Evolutionary conservation across 2,888 invertebrate genomes (phyloP), one percentile per base, ranked within the genome.

Genomic region (Matsumyia berberina): DNA sequence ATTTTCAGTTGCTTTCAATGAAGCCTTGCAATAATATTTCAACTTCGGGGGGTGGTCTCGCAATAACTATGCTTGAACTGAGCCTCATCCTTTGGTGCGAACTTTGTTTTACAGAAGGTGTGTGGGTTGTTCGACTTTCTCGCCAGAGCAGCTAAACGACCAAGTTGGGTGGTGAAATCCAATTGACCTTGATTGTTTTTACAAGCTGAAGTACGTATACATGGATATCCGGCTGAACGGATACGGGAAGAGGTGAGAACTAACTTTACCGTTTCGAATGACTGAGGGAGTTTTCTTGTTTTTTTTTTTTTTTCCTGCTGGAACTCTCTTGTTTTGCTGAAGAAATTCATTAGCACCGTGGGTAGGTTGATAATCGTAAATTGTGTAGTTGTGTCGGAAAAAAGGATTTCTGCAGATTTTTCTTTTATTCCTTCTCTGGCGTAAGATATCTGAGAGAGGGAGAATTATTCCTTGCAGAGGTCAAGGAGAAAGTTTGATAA

Each of bases 111-210:
- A 55, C 55, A 15, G 66, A 15, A 1, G n/a, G 17, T 8, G 5
- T 5, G 35, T 24, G n/a, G 29, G 15, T 44, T 57, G 37, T 19
- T 55, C 37, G 39, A 39, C 31, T 60, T 72, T 42, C 31, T 49
- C 17, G 29, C n/a, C 8, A 19, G 15, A 12, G 19, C 12, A 46
- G 17, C 24, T 17, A 67, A 53, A 17, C 31, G 35, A 58, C 6
- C 17, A 11, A 33, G 42, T 19, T 15, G 0, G 33, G 5, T 58
- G 37, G 12, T 17, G 42, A 33, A 53, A 66, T 76, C 57, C 60
- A 82, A 78, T 78, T 72, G 82, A 78, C 82, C 78, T 82, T 82
- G 72, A 72, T 78, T 82, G 77, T 78, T 82, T 78, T 58, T 53
- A 60, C 44, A 53, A 55, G 42, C 62, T 8, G 24, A 55, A 58